A percentile compares a stretch with the other conserved stretches of the same genome.
phyloP scores from a whole-genome alignment of 2,113 vertebrate species.

The Anser brachyrhynchus region DNA sequence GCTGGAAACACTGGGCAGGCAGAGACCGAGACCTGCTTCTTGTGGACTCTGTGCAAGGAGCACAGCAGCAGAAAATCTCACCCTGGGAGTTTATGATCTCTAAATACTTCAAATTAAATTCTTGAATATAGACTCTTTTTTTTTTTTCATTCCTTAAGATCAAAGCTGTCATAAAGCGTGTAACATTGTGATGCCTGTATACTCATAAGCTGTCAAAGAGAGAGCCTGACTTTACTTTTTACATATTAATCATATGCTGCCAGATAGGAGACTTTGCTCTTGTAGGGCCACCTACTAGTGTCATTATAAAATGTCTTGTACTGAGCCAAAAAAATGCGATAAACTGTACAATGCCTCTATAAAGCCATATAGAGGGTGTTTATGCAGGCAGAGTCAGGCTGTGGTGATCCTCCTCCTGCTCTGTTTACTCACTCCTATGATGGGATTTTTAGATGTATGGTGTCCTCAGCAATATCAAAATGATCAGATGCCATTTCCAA shows the following conservation, averaged over 20 bases:
- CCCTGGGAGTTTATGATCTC: background rate
- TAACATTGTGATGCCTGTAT: background rate
- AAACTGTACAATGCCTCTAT: background rate
- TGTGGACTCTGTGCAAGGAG: background rate
- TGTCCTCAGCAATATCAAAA: background rate
- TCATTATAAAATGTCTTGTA: constrained; percentile 12
- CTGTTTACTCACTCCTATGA: background rate
- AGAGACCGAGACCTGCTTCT: background rate
- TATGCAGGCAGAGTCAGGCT: background rate
- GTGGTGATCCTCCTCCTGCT: background rate
- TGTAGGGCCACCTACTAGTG: constrained; percentile 24
- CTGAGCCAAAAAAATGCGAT: background rate
- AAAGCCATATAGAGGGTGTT: background rate
- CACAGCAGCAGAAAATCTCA: background rate
- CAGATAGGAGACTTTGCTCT: constrained; percentile 16
- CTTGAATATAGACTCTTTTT: background rate
- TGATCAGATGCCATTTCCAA: background rate
- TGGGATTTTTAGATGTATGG: background rate
- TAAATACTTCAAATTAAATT: background rate
- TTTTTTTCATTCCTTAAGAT: background rate
- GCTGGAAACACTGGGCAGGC: accelerated
- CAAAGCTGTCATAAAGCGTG: constrained; percentile 6
- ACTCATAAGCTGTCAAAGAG: background rate
- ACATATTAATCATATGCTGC: constrained; percentile 49
- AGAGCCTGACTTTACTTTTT: constrained; percentile 38